A percentile compares a stretch with the other conserved stretches of the same genome.
These are phyloP conservation scores for Chironex yamaguchii DNA, from an alignment of 30 jellyfish, hydroid and myxozoan species.

Conservation along the genomic window DNA sequence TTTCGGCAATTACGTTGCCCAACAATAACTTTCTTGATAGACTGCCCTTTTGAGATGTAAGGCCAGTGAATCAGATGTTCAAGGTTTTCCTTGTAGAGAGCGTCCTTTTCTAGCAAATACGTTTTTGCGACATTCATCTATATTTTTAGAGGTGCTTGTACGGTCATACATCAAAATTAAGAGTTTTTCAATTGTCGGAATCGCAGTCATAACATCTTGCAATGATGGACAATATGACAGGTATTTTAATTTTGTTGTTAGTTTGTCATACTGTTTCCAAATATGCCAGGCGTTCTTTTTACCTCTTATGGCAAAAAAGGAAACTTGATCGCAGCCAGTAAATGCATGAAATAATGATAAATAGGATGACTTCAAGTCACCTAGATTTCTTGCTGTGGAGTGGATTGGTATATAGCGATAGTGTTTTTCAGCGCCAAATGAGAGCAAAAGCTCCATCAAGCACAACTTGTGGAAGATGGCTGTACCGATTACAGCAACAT, in stretches of 20 bases:
- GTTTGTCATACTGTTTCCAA: slow-evolving; percentile 24
- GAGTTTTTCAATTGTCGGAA: slow-evolving; percentile 6
- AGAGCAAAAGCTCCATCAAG: slow-evolving; percentile 26
- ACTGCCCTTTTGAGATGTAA: slow-evolving; percentile 51
- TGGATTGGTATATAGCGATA: slow-evolving; percentile 35
- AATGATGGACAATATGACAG: neutral
- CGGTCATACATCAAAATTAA: slow-evolving; percentile 37
- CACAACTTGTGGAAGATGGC: neutral
- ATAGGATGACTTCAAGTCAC: neutral
- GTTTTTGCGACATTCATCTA: slow-evolving; percentile 26
- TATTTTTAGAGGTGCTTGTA: slow-evolving; percentile 6
- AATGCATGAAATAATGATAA: slow-evolving; percentile 24
- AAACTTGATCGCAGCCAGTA: slow-evolving; percentile 49
- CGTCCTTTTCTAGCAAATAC: slow-evolving; percentile 43
- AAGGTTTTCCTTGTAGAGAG: neutral
- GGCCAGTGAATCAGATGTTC: slow-evolving; percentile 36
- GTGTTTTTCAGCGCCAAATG: slow-evolving; percentile 51
- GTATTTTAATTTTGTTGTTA: slow-evolving; percentile 4
- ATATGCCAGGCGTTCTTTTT: slow-evolving; percentile 47
- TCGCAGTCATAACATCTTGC: neutral
- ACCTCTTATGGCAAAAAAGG: slow-evolving; percentile 24
- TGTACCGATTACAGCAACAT: slow-evolving; percentile 34
- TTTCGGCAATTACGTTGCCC: slow-evolving; percentile 26
- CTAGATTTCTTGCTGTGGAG: slow-evolving; percentile 8
- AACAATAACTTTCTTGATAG: slow-evolving; percentile 41